phyloP scores from a whole-genome alignment of 2,113 vertebrate species.

The Tetrao urogallus region DNA sequence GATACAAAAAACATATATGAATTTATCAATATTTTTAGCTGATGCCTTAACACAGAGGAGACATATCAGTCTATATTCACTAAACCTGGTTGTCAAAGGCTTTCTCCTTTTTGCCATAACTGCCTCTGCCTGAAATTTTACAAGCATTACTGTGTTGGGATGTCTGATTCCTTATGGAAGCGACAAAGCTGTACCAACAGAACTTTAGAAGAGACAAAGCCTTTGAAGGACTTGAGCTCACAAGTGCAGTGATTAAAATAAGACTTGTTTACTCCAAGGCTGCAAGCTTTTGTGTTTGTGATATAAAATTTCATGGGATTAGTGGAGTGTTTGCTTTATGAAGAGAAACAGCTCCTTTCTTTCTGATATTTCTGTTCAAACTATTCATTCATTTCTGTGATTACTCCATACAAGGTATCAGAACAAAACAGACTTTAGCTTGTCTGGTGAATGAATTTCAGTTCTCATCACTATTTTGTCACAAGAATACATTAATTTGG shows the following conservation, averaged over 20 bases:
- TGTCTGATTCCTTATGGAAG: not conserved
- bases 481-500: not conserved
- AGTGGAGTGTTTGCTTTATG: not conserved
- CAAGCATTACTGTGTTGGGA: not conserved
- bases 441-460: slow-evolving; percentile 6
- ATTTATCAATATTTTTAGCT: not conserved
- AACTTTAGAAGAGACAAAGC: not conserved
- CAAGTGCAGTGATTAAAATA: not conserved
- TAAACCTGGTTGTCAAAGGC: not conserved
- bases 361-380: slow-evolving; percentile 40
- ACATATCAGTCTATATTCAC: not conserved
- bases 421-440: slow-evolving; percentile 32
- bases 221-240: not conserved
- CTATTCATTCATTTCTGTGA: not conserved
- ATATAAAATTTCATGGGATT: slow-evolving; percentile 31
- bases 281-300: slow-evolving; percentile 35
- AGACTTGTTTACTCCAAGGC: slow-evolving; percentile 14
- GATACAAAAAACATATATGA: not conserved
- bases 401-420: not conserved
- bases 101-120: not conserved
- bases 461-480: slow-evolving; percentile 2
- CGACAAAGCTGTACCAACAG: not conserved
- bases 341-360: not conserved
- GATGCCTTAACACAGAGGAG: not conserved
- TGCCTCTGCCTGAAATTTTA: not conserved